Evolutionary conservation across 1,140 invertebrate genomes (phyloP).

Genomic region (Phortica variegata): DNA sequence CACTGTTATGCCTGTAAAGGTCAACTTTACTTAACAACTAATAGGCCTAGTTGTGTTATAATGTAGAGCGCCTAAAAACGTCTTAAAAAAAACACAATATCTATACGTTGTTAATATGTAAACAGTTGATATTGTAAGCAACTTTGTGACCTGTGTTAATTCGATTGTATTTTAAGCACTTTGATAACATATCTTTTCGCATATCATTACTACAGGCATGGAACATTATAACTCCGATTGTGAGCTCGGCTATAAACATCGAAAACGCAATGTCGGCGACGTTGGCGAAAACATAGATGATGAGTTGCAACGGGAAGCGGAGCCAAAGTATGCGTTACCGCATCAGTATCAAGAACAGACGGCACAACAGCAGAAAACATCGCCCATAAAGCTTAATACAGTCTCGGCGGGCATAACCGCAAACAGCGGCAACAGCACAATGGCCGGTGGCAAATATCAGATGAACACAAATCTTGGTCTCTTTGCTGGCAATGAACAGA

Average conservation of each 20-base stretch:
- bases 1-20: too few species aligned
- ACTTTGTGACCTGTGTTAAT: too few species aligned
- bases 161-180: slow-evolving; percentile 55
- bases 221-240: slow-evolving; percentile 64
- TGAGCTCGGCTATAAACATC: slow-evolving; percentile 59
- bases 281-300: slow-evolving; percentile 34
- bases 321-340: slow-evolving; percentile 33
- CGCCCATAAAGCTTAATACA: slow-evolving; percentile 34
- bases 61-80: too few species aligned
- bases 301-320: slow-evolving; percentile 47
- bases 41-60: too few species aligned
- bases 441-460: slow-evolving; percentile 33
- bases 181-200: slow-evolving; percentile 2
- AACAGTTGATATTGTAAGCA: too few species aligned
- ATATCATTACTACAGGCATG: slow-evolving; percentile 54
- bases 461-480: slow-evolving; percentile 43
- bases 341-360: slow-evolving; percentile 20
- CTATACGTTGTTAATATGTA: too few species aligned
- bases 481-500: slow-evolving; percentile 32
- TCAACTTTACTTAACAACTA: too few species aligned
- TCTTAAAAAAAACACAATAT: too few species aligned
- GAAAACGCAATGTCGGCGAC: slow-evolving; percentile 49
- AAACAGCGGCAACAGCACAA: slow-evolving; percentile 13
- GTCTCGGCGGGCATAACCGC: slow-evolving; percentile 15
- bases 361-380: slow-evolving; percentile 57